Conservation (phyloP, 2,797 vertebrate species). For the Crocidura indochinensis region DNA sequence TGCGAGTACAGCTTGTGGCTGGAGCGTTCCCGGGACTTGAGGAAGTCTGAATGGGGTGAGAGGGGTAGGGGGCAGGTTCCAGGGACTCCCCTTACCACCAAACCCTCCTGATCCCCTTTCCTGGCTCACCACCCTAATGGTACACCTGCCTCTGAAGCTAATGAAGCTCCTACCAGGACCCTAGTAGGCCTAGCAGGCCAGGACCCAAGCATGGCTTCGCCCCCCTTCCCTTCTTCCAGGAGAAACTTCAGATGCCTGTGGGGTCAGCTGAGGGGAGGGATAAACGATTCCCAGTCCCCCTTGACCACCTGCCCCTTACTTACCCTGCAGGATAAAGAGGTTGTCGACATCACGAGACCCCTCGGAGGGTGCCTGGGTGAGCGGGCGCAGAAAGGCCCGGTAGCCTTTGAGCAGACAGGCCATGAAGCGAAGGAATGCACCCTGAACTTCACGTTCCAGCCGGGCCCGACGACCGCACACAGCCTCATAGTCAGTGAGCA, state of each 20-base stretch:
- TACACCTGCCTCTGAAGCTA: not conserved
- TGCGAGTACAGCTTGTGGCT: constrained; percentile 96
- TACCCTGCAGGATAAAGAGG: constrained; percentile 96
- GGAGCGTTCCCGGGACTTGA: constrained; percentile 95
- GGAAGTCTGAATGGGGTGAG: constrained; percentile 90
- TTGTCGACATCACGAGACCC: constrained; percentile 94
- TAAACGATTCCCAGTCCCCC: accelerated
- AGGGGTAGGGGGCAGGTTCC: not conserved
- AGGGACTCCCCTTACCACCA: not conserved
- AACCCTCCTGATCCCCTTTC: not conserved
- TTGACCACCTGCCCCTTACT: constrained; percentile 72
- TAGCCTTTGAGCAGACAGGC: constrained; percentile 95
- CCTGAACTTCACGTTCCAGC: constrained; percentile 96
- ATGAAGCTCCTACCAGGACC: too few species aligned
- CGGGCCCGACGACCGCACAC: constrained; percentile 95
- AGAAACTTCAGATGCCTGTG: too few species aligned
- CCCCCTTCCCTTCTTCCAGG: too few species aligned
- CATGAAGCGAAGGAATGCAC: constrained; percentile 97
- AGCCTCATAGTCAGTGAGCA: constrained; percentile 95
- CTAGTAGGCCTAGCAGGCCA: too few species aligned
- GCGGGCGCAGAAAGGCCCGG: constrained; percentile 94
- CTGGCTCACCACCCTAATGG: not conserved
- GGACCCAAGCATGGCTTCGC: too few species aligned
- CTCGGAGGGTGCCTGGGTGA: constrained; percentile 94
- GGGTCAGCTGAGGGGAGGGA: too few species aligned